Evolutionary conservation across 2,888 invertebrate genomes (phyloP).

Genomic region (Sminthurinus aureus): DNA sequence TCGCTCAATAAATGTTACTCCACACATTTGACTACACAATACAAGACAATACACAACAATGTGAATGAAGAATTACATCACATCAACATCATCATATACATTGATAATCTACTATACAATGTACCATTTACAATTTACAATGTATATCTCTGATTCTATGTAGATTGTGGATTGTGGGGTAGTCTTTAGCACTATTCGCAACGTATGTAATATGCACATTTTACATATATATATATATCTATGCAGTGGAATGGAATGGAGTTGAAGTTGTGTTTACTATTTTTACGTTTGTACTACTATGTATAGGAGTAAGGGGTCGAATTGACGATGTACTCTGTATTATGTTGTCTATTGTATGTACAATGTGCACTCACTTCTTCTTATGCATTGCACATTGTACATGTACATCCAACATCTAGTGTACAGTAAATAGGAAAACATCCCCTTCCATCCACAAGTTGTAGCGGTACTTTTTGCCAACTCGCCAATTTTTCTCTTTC

Average conservation of each 20-base stretch:
- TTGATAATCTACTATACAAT: too few relatives aligned
- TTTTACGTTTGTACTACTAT: not conserved
- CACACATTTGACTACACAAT: too few relatives aligned
- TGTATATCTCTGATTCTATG: too few relatives aligned
- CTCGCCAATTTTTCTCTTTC: slow-evolving; percentile 9
- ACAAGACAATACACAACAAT: not conserved
- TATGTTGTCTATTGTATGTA: not conserved
- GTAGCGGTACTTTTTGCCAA: slow-evolving; percentile 8
- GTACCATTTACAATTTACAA: too few relatives aligned
- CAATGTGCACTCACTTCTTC: too few relatives aligned
- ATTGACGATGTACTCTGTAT: not conserved
- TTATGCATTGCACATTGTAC: not conserved
- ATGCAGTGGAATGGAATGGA: too few relatives aligned
- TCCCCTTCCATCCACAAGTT: slow-evolving; percentile 8
- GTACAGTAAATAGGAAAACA: not conserved
- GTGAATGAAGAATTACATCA: not conserved
- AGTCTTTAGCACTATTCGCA: too few relatives aligned
- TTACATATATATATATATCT: too few relatives aligned
- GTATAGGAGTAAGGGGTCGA: not conserved
- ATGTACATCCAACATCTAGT: not conserved
- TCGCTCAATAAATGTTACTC: too few relatives aligned
- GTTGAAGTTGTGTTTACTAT: not conserved
- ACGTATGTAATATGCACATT: too few relatives aligned
- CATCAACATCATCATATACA: too few relatives aligned
- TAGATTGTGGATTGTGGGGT: too few relatives aligned